A percentile compares a stretch with the other conserved stretches of the same genome.
Evolutionary conservation across 2,888 invertebrate genomes (phyloP).

Genomic region (Eupithecia insigniata): DNA sequence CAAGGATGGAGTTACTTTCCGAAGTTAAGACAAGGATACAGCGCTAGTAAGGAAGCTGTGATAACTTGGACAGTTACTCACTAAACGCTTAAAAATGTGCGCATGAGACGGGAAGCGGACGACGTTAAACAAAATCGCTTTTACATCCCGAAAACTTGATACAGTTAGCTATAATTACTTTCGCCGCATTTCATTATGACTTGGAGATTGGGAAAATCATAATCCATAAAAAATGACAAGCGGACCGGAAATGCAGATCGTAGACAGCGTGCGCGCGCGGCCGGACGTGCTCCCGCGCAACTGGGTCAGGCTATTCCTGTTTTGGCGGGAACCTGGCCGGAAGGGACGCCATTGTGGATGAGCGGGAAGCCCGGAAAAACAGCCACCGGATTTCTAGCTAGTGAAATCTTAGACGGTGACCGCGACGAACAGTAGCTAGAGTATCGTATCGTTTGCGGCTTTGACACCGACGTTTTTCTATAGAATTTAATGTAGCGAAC

Average conservation of each 20-base stretch:
- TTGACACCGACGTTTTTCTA: constrained; percentile 61
- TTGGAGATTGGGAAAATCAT: constrained; percentile 67
- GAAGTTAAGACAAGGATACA: constrained; percentile 37
- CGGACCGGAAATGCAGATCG: constrained; percentile 81
- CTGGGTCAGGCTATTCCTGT: constrained; percentile 83
- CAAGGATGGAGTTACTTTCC: constrained; percentile 26
- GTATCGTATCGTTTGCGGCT: constrained; percentile 60
- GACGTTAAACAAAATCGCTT: constrained; percentile 41
- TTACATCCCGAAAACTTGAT: constrained; percentile 45
- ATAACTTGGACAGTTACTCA: constrained; percentile 37
- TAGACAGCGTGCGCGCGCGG: constrained; percentile 63
- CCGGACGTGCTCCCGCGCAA: constrained; percentile 78
- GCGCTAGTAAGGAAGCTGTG: constrained; percentile 39
- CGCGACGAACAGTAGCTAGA: constrained; percentile 61
- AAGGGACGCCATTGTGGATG: constrained; percentile 82
- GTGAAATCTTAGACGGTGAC: constrained; percentile 75
- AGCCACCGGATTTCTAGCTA: constrained; percentile 80
- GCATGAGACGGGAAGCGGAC: constrained; percentile 45
- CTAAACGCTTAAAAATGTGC: constrained; percentile 31
- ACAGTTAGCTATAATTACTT: constrained; percentile 53
- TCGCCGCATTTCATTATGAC: constrained; percentile 54
- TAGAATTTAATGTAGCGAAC: constrained; percentile 68
- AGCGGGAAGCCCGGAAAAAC: constrained; percentile 82
- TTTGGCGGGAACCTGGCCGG: constrained; percentile 84
- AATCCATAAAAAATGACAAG: constrained; percentile 80